These are phyloP conservation scores for Tetanocera ferruginea DNA, from an alignment of 2,888 invertebrate species.

Conservation along the genomic window DNA sequence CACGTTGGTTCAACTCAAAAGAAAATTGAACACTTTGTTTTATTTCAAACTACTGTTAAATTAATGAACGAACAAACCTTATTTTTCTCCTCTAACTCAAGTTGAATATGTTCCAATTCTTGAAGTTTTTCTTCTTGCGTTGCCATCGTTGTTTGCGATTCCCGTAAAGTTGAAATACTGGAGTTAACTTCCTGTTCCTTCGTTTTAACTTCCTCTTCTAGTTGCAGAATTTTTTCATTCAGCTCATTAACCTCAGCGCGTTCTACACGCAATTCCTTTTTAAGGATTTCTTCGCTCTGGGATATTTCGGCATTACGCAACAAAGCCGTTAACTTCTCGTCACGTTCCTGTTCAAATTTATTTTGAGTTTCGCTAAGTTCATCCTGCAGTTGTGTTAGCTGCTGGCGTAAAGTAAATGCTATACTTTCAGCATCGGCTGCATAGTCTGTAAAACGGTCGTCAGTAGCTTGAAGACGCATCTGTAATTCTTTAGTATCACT, in stretches of 20 bases:
- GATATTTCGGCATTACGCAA: conserved; percentile 86
- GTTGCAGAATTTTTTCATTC: conserved; percentile 72
- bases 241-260: conserved; percentile 75
- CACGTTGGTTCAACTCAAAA: too few relatives aligned
- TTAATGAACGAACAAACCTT: too few relatives aligned
- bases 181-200: conserved; percentile 72
- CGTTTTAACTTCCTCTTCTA: conserved; percentile 60
- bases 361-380: conserved; percentile 57
- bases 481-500: conserved; percentile 64
- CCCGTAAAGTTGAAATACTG: conserved; percentile 53
- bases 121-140: conserved; percentile 56
- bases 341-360: conserved; percentile 72
- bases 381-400: conserved; percentile 60
- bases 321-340: conserved; percentile 82
- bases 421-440: conserved; percentile 65
- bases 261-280: conserved; percentile 80
- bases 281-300: conserved; percentile 82
- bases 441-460: conserved; percentile 67
- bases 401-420: conserved; percentile 60
- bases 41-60: too few relatives aligned
- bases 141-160: conserved; percentile 55
- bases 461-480: conserved; percentile 60
- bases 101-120: conserved; percentile 66
- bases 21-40: too few relatives aligned
- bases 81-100: conserved; percentile 76